Percentiles rank a stretch among this genome's conserved stretches.
phyloP scores from a whole-genome alignment of 1,140 invertebrate genomes.

The Zaprionus ghesquierei region DNA sequence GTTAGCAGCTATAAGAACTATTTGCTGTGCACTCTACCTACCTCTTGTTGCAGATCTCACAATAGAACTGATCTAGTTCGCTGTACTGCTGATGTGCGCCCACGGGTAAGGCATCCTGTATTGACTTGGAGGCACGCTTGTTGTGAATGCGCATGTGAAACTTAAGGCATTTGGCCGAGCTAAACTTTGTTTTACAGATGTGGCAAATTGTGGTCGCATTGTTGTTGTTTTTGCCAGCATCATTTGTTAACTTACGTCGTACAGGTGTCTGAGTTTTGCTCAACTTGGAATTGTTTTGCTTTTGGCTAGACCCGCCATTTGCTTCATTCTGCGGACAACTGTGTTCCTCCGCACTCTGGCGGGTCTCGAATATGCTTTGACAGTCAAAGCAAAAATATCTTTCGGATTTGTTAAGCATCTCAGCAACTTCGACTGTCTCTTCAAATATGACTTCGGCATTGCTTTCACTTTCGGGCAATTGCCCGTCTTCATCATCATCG shows the following conservation, averaged over 20 bases:
- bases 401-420: slow-evolving; percentile 31
- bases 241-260: slow-evolving; percentile 26
- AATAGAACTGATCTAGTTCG: slow-evolving; percentile 70
- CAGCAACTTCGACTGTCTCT: not conserved
- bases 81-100: slow-evolving; percentile 76
- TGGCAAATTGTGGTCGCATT: slow-evolving; percentile 81
- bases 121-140: slow-evolving; percentile 85
- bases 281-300: not conserved
- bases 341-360: slow-evolving; percentile 63
- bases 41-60: slow-evolving; percentile 81
- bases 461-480: not conserved
- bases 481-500: slow-evolving; percentile 15
- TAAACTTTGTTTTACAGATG: slow-evolving; percentile 87
- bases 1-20: not conserved
- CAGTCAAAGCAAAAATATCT: slow-evolving; percentile 77
- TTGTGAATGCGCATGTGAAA: slow-evolving; percentile 88
- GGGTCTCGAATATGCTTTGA: slow-evolving; percentile 65
- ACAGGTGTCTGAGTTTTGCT: slow-evolving; percentile 9
- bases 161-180: slow-evolving; percentile 85
- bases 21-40: slow-evolving; percentile 1
- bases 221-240: not conserved
- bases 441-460: not conserved
- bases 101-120: slow-evolving; percentile 84
- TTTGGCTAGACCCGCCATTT: not conserved
- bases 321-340: slow-evolving; percentile 51